A percentile compares a stretch with the other conserved stretches of the same genome.
Evolutionary conservation across 2,113 vertebrate genomes (phyloP).

Genomic region (Syrrhaptes paradoxus): DNA sequence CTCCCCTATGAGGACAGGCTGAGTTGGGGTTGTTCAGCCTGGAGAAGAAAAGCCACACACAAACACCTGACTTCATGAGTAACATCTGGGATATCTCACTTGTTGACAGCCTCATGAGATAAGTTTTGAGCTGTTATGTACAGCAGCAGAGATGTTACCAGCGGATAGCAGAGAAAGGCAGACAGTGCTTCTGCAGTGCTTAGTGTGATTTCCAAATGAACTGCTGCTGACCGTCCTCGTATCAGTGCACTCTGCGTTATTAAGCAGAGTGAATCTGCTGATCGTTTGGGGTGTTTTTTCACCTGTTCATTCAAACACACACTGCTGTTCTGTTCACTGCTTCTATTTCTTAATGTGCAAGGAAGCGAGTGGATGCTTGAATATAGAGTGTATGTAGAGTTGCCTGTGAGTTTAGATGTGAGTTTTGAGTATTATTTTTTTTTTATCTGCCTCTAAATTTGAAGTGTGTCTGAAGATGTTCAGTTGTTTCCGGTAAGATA

Average conservation of each 20-base stretch:
- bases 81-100: not conserved
- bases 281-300: not conserved
- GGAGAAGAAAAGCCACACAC: not conserved
- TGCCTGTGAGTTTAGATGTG: not conserved
- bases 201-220: not conserved
- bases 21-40: too few species aligned
- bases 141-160: not conserved
- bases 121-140: not conserved
- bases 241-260: not conserved
- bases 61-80: not conserved
- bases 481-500: not conserved
- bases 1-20: too few species aligned
- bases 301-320: not conserved
- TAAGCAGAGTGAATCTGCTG: not conserved
- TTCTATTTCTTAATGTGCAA: not conserved
- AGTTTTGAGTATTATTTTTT: not conserved
- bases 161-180: not conserved
- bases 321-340: not conserved
- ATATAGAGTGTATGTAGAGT: not conserved
- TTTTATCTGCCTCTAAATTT: not conserved
- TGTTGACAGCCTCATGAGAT: not conserved
- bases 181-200: not conserved
- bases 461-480: not conserved
- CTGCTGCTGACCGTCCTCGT: not conserved
- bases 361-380: not conserved